These are phyloP conservation scores for Geophilus truncorum DNA, from an alignment of 2,888 invertebrate species.

Conservation along the genomic window DNA sequence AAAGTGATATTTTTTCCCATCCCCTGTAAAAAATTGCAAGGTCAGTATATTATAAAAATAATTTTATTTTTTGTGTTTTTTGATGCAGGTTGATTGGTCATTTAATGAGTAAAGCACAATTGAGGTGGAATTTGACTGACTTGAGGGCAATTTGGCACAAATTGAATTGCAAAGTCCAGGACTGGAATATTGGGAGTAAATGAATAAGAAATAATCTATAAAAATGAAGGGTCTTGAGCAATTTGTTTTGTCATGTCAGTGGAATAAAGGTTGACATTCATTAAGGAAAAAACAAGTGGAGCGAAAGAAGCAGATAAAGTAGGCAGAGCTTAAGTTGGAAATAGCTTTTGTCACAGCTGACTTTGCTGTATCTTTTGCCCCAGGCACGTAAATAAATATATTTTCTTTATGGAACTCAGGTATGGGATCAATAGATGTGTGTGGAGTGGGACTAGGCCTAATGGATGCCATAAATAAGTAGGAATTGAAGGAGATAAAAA, in stretches of 20 bases:
- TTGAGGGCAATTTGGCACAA: not conserved
- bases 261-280: not conserved
- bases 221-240: not conserved
- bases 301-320: constrained; percentile 6
- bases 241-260: constrained; percentile 5
- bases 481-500: not conserved
- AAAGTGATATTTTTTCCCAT: not conserved
- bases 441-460: not conserved
- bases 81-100: no score
- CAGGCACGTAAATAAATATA: constrained; percentile 16
- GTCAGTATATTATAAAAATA: not conserved
- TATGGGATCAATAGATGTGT: constrained; percentile 15
- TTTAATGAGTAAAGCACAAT: no score
- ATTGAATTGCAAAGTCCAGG: not conserved
- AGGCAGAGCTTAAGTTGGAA: constrained; percentile 16
- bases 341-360: constrained; percentile 20
- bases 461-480: constrained; percentile 20
- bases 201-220: not conserved
- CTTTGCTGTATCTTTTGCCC: constrained; percentile 1
- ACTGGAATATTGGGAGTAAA: not conserved
- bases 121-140: not conserved
- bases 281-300: constrained; percentile 12
- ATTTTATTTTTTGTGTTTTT: no score
- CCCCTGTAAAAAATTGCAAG: not conserved
- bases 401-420: constrained; percentile 12